Conservation (phyloP, 1,140 invertebrate species). For the Trypoxylus dichotomus region DNA sequence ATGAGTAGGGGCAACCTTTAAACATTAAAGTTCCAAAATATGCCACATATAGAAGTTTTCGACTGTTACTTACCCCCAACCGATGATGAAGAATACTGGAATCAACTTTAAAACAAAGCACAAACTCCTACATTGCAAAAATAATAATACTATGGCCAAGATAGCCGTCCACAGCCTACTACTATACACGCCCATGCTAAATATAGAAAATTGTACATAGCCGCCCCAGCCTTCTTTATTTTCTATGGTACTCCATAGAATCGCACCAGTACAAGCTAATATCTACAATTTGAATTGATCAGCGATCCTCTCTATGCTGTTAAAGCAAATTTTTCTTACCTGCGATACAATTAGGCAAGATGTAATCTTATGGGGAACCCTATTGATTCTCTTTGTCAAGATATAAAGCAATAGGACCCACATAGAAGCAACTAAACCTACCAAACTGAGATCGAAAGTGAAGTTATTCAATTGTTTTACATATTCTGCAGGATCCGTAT, state of each 20-base stretch:
- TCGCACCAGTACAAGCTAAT: slow-evolving; percentile 66
- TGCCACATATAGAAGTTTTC: not conserved
- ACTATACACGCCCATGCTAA: slow-evolving; percentile 74
- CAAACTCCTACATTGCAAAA: slow-evolving; percentile 79
- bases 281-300: slow-evolving; percentile 51
- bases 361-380: slow-evolving; percentile 82
- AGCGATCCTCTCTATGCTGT: not conserved
- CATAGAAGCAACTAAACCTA: slow-evolving; percentile 71
- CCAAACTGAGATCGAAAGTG: slow-evolving; percentile 80
- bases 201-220: slow-evolving; percentile 73
- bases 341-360: slow-evolving; percentile 78
- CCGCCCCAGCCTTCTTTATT: slow-evolving; percentile 56
- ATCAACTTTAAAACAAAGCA: slow-evolving; percentile 77
- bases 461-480: slow-evolving; percentile 75
- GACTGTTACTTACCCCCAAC: slow-evolving; percentile 70
- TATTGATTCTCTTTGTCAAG: slow-evolving; percentile 73
- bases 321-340: slow-evolving; percentile 52
- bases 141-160: slow-evolving; percentile 76
- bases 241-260: slow-evolving; percentile 65
- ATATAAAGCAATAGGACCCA: slow-evolving; percentile 80
- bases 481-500: slow-evolving; percentile 68
- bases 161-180: slow-evolving; percentile 82
- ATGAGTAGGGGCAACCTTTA: slow-evolving; percentile 58
- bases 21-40: slow-evolving; percentile 33
- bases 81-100: slow-evolving; percentile 69